Evolutionary conservation across 2,797 vertebrate species (phyloP), one percentile per base, ranked within the genome.

Genomic region (Enteromius paludinosus): DNA sequence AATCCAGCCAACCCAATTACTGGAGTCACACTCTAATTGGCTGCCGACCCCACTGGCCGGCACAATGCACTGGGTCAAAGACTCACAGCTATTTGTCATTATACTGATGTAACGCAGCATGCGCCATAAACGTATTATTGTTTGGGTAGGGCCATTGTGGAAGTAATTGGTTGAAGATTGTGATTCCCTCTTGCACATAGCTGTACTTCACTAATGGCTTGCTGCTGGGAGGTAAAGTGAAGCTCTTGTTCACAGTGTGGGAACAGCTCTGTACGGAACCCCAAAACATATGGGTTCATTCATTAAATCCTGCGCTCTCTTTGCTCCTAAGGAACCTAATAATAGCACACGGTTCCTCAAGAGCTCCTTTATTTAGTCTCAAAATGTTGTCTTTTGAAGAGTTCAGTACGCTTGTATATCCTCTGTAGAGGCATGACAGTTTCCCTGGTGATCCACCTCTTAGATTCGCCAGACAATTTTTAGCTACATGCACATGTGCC

Each of bases 1-100:
- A 85, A 45, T 81, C 81, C 35, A 18, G 49, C 72, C 74, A 79
- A 72, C 45, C 30, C 70, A 72, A 81, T 82, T 79, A 61, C 52
- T 69, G 28, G 45, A 83, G 38, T 82, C 25, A 25, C 41, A 62
- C 49, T 76, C 54, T 82, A 82, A 87, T 86, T 80, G 84, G 52
- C 83, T 77, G 72, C 25, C 41, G 20, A 66, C 69, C 68, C 28
- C 15, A 49, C n/a, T 82, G 38, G 28, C 62, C 25, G 65, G 25
- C 18, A 61, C 66, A 85, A 84, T 82, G 68, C 70, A 84, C 66
- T 83, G 66, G 83, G 69, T 81, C 73, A 83, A 64, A 68, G 15
- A 73, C 65, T 79, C 8, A 47, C 12, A 68, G 61, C 65, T 43
- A 33, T 77, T 43, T 38, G 30, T 25, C 28, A 25, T 66, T 56